Evolutionary conservation across 1,140 invertebrate genomes (phyloP), one percentile per base, ranked within the genome.

Genomic region (Phymorhynchus buccinoides): DNA sequence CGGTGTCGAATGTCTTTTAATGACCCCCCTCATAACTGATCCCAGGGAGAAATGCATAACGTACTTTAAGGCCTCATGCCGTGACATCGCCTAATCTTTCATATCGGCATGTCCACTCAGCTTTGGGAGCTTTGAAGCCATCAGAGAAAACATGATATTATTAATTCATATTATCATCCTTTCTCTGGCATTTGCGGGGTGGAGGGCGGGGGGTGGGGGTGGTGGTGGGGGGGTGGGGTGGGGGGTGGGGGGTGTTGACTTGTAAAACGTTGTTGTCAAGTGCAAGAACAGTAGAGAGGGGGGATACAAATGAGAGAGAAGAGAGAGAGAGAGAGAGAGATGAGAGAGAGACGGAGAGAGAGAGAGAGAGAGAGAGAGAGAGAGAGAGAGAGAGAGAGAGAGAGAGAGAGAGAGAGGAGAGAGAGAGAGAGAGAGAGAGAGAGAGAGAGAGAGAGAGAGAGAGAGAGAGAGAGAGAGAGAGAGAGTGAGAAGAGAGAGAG

Each of bases 281-380:
- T 52, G 48, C 18, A 27, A n/a, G 62, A 68, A n/a, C 0, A 2
- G 2, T 7, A 68, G 62, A 68, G 62, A 68, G 62, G n/a, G 62
- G n/a, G 1, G 62, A n/a, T 0, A 2, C n/a, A 35, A 73, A 35
- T 35, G 68, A 73, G 68, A 73, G 68, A 73, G 68, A 73, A 52
- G 68, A 73, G 68, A 73, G 68, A 73, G 68, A 73, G 68, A 73
- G 30, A 73, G 68, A 73, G 30, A 73, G 68, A 73, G 30, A 73
- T 1, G 68, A 73, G 0, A 73, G 68, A 73, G 0, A 73, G 68
- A 73, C 30, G 37, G 68, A 73, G 0, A 73, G 68, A 73, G 0
- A 73, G 68, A 73, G 0, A 73, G 35, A 73, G 6, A 73, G 68
- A 73, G 68, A 73, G 30, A 52, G 48, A 52, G 0, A 52, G 30